Conservation (phyloP, 2,797 vertebrate species). For the Mareca strepera region DNA sequence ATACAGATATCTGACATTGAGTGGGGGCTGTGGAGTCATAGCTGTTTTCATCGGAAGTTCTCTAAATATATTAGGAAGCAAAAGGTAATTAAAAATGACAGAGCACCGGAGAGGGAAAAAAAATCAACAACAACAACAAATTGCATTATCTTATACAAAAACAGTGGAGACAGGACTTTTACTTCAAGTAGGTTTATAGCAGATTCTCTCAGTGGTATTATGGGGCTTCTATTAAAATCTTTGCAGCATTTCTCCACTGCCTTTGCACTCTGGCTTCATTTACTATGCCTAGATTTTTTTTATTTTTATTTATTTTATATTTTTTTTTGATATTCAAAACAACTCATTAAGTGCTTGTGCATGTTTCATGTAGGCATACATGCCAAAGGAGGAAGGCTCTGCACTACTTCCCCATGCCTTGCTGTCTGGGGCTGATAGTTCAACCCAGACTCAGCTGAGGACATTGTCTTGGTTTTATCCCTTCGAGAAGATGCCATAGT, state of each 20-base stretch:
- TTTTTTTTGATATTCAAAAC: neutral
- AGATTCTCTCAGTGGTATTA: neutral
- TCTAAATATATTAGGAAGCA: neutral
- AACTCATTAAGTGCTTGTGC: neutral
- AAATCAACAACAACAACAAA: neutral
- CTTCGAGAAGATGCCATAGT: neutral
- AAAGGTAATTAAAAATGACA: conserved; percentile 16
- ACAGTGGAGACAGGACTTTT: neutral
- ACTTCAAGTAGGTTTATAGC: neutral
- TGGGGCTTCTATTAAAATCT: neutral
- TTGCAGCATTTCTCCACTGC: neutral
- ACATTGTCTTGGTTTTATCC: neutral
- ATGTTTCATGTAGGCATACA: neutral
- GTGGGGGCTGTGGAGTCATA: neutral
- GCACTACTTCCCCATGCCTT: neutral
- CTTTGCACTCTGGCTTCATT: neutral
- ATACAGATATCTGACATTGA: neutral
- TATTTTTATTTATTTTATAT: neutral
- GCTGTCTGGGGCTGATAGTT: neutral
- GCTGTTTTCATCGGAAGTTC: neutral
- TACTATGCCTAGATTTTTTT: neutral
- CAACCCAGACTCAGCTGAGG: neutral
- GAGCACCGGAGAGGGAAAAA: neutral
- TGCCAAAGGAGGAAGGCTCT: neutral
- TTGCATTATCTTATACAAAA: neutral